Base-by-base conservation (phyloP, 2,113 vertebrate species). In the Odocoileus virginianus region DNA sequence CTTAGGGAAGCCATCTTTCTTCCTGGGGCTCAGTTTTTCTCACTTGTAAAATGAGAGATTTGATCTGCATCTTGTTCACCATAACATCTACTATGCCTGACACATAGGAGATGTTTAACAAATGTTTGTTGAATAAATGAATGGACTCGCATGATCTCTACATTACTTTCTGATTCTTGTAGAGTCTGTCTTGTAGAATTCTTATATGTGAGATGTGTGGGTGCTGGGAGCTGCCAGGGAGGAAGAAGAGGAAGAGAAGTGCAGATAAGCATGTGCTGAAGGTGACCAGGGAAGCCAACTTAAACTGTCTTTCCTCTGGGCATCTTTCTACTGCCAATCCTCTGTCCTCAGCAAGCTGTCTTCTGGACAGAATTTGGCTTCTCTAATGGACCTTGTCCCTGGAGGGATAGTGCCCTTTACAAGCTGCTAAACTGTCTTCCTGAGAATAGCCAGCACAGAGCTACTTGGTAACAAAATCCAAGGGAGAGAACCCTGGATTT, bases 351-450 rank as follows among this genome's bases (percentile, higher is more conserved):
- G 54, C 60, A 52, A 91, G 61, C 40, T 92, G 50, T 21, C 50
- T 97, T 92, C 55, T 84, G 94, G 76, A 54, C 40, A 55, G 87
- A 89, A 91, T 83, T 21, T 74, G 71, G 60, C 67, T 97, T 95
- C 67, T 88, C 25, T 94, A 78, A 88, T 81, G 82, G 78, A 43
- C 87, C 93, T 58, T 82, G 79, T 87, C 57, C 64, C 94, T 89
- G 25, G 58, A 91, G 86, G 82, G 60, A 86, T 9, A 61, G 67
- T 87, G 57, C 21, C 93, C 91, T 96, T 97, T 58, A 74, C 60
- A 83, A 95, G 60, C 93, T 87, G 58, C 91, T 95, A 89, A 91
- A 82, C 21, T 95, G 61, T 54, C 81, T 92, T 95, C 71, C 90
- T 88, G 36, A 71, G 58, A 88, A 43, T 9, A 82, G 91, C 47